Evolutionary conservation across 2,888 invertebrate species (phyloP), one percentile per base, ranked within the genome.

Genomic region (Cryptops parisi): DNA sequence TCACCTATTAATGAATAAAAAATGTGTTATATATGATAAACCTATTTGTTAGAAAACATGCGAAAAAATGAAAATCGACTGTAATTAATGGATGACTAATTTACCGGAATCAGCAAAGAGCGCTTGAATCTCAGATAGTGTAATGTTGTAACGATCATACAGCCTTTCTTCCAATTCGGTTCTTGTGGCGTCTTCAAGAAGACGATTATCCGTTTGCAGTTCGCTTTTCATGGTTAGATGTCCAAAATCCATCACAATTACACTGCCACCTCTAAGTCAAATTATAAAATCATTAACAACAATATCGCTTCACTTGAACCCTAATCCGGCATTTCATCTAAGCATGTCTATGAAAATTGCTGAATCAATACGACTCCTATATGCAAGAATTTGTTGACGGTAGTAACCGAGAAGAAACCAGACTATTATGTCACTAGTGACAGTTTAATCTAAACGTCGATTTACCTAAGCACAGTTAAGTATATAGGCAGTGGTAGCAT

Each of bases 151-250:
- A 59, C 85, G 74, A 58, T 86, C 85, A 62, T 86, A 88, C 6
- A 86, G 70, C 47, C 81, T 74, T 64, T 85, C 84, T 62, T 87
- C 85, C 52, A 86, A 67, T 70, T 87, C 86, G 78, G 84, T 84
- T 62, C 82, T 80, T 0, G 85, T 85, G 0, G 81, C 80, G 62
- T 83, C 81, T 65, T 85, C 84, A 1, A 82, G 68, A 9, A 78
- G 75, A 48, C 78, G 69, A 58, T 64, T 63, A 57, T 78, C 77
- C 0, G 81, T 79, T 64, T 84, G 84, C 49, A 85, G 68, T 64
- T 87, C 85, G 15, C 82, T 84, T 60, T 76, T 78, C 5, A 85
- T 70, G 33, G 75, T 72, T 56, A 83, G 70, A 47, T 80, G 77
- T 24, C 84, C 84, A 39, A 82, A 72, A 67, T 87, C 86, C 19